Percentiles rank a stretch among this genome's conserved stretches.
phyloP scores from a whole-genome alignment of 2,888 invertebrate species.

The Lysandra bellargus region DNA sequence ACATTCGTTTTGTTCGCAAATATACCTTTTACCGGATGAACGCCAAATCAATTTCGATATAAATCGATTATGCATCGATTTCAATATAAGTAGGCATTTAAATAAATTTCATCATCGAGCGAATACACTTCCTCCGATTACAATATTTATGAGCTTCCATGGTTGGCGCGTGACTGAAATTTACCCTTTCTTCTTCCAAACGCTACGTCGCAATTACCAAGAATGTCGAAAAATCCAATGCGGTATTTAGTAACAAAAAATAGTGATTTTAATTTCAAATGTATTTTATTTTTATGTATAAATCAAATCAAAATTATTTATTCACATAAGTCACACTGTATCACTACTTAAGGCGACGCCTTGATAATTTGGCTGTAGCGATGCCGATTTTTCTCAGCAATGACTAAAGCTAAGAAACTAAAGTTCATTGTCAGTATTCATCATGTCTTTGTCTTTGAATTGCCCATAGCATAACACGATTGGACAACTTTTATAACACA shows the following conservation, averaged over 20 bases:
- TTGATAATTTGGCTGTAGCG: too few species aligned
- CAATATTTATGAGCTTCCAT: slow-evolving; percentile 63
- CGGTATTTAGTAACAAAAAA: slow-evolving; percentile 21
- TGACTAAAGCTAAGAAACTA: too few species aligned
- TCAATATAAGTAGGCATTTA: slow-evolving; percentile 51
- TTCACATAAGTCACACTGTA: too few species aligned
- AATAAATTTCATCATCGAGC: slow-evolving; percentile 57
- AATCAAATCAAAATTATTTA: too few species aligned
- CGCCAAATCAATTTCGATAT: slow-evolving; percentile 16
- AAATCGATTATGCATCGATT: slow-evolving; percentile 39
- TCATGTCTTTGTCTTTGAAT: too few species aligned
- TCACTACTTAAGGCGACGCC: too few species aligned
- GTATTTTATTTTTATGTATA: too few species aligned
- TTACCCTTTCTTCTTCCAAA: slow-evolving; percentile 58
- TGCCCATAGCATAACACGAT: too few species aligned
- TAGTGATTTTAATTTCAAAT: too few species aligned
- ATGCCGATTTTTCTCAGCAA: too few species aligned
- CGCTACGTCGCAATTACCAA: slow-evolving; percentile 52
- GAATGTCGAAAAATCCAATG: slow-evolving; percentile 44
- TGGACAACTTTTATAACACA: too few species aligned
- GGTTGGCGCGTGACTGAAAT: slow-evolving; percentile 59
- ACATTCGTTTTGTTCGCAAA: background rate
- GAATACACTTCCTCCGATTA: slow-evolving; percentile 53
- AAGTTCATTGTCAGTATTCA: too few species aligned
- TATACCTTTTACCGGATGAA: background rate